phyloP scores from a whole-genome alignment of 2,888 invertebrate genomes.

The Eucera pruinosa region DNA sequence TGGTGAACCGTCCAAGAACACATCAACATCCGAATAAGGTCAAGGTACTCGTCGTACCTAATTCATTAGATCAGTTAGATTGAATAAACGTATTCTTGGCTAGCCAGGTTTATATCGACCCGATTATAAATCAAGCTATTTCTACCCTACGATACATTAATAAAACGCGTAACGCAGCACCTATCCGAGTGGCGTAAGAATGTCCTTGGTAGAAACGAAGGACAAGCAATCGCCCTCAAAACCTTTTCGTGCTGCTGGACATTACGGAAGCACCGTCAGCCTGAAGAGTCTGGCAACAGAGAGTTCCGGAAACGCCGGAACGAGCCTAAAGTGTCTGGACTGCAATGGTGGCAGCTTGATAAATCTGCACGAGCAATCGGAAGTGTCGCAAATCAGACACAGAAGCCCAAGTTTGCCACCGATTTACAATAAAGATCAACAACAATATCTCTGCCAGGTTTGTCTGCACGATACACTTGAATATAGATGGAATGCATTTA shows the following conservation, averaged over 20 bases:
- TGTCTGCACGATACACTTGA: background rate
- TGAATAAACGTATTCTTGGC: conserved; percentile 13
- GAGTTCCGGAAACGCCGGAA: conserved; percentile 65
- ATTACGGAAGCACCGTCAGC: conserved; percentile 77
- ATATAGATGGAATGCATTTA: too few relatives aligned
- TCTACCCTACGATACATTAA: conserved; percentile 7
- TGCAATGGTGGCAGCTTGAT: conserved; percentile 76
- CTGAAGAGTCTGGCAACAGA: conserved; percentile 74
- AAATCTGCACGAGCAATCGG: conserved; percentile 85
- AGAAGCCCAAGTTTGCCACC: conserved; percentile 90
- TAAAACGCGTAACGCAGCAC: conserved; percentile 55
- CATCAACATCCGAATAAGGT: too few relatives aligned
- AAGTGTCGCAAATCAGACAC: conserved; percentile 85
- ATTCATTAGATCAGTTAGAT: background rate
- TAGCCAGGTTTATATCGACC: conserved; percentile 26
- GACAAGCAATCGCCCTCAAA: conserved; percentile 66
- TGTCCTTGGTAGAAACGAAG: conserved; percentile 73
- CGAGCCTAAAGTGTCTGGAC: conserved; percentile 72
- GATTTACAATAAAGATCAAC: conserved; percentile 85
- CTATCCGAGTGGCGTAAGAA: conserved; percentile 63
- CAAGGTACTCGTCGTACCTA: background rate
- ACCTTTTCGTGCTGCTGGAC: conserved; percentile 72
- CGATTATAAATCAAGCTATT: conserved; percentile 23
- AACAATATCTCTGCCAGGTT: conserved; percentile 83
- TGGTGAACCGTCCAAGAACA: too few relatives aligned